Percentiles rank a stretch among this genome's conserved stretches.
These are phyloP conservation scores for Machimus atricapillus DNA, from an alignment of 2,888 invertebrate species.

Conservation along the genomic window DNA sequence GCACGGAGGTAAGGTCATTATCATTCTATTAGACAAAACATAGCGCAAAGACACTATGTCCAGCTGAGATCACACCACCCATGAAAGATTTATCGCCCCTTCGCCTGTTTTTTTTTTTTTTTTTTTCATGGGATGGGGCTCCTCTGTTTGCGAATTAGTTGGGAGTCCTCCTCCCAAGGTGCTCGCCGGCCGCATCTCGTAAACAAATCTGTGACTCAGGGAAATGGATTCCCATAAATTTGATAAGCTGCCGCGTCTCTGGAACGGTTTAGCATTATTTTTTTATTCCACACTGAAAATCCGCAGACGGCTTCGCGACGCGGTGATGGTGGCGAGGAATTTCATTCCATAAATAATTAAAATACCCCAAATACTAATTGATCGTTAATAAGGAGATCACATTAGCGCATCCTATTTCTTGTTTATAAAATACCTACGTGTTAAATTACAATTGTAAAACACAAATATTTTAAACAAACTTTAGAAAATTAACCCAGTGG, in stretches of 20 bases:
- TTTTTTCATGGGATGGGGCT: too few species aligned
- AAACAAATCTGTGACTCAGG: conserved; percentile 3
- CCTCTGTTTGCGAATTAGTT: conserved; percentile 13
- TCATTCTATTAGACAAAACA: conserved; percentile 30
- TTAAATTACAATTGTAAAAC: background rate
- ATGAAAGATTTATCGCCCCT: conserved; percentile 23
- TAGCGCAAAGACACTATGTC: conserved; percentile 17
- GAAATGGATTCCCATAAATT: background rate
- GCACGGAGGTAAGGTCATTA: conserved; percentile 17
- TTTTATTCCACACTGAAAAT: background rate
- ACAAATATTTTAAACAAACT: background rate
- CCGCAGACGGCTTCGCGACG: background rate
- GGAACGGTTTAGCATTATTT: background rate
- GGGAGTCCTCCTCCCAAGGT: background rate
- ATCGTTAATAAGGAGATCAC: background rate
- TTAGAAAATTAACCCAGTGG: background rate
- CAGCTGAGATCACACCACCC: conserved; percentile 29
- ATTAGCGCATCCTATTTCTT: background rate
- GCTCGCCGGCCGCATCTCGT: background rate
- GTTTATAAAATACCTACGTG: background rate
- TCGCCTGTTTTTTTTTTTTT: background rate
- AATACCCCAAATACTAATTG: background rate
- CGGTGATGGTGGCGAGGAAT: background rate
- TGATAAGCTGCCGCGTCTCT: background rate
- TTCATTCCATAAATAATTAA: background rate